These are phyloP conservation scores for Actenoides hombroni DNA, from an alignment of 2,113 vertebrate genomes.

Conservation along the genomic window DNA sequence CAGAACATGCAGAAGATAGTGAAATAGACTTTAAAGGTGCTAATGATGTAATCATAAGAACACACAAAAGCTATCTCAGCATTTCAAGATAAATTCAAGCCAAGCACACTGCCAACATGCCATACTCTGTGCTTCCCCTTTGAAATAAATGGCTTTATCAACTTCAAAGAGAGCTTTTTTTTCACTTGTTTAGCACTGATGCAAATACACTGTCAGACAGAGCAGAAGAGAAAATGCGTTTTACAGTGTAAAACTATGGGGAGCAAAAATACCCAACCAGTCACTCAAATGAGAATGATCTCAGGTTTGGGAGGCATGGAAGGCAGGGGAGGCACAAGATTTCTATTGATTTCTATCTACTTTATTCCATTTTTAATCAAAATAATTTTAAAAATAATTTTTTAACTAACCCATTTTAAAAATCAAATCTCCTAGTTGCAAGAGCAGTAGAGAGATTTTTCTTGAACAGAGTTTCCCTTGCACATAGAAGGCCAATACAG, in stretches of 20 bases:
- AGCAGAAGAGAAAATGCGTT: neutral
- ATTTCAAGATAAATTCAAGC: slow-evolving; percentile 39
- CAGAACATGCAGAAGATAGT: neutral
- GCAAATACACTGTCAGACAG: slow-evolving; percentile 39
- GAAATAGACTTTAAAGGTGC: neutral
- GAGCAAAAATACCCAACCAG: slow-evolving; percentile 3
- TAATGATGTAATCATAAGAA: slow-evolving; percentile 29
- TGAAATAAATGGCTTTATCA: slow-evolving; percentile 45
- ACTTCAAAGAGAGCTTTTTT: slow-evolving; percentile 59
- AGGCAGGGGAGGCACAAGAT: neutral
- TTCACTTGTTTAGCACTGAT: slow-evolving; percentile 37
- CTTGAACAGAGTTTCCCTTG: neutral
- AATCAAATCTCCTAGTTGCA: neutral
- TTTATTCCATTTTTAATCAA: neutral
- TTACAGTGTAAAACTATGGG: neutral
- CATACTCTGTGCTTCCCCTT: slow-evolving; percentile 26
- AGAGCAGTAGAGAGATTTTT: neutral
- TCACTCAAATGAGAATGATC: neutral
- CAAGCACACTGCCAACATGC: slow-evolving; percentile 40
- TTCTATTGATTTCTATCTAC: neutral
- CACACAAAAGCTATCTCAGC: neutral
- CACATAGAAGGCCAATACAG: neutral
- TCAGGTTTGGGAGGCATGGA: neutral
- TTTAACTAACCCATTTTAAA: neutral
- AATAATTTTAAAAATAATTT: neutral